Conservation (phyloP, 2,113 vertebrate genomes). For the Chaenocephalus aceratus region DNA sequence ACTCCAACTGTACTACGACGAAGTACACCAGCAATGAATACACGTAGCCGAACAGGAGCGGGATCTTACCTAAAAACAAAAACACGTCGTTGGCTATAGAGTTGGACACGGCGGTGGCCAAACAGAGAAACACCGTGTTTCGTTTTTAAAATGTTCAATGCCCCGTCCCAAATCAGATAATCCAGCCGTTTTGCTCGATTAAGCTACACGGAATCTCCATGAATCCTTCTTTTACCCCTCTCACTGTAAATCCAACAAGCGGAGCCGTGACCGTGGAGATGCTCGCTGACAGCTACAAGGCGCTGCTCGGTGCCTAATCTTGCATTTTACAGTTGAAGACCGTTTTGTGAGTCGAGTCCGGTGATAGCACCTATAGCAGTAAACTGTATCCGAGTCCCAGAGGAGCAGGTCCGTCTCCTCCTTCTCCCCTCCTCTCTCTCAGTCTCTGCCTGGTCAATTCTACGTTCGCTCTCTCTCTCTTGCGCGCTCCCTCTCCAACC, state of each 20-base stretch:
- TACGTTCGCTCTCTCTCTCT: slow-evolving; percentile 11
- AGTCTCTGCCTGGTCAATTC: slow-evolving; percentile 58
- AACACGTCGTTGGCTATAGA: slow-evolving; percentile 9
- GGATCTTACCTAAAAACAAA: slow-evolving; percentile 62
- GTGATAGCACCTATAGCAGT: slow-evolving; percentile 58
- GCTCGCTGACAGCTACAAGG: slow-evolving; percentile 44
- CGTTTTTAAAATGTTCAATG: slow-evolving; percentile 9
- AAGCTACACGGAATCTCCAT: slow-evolving; percentile 58
- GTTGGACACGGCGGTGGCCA: slow-evolving; percentile 4
- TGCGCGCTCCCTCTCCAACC: slow-evolving; percentile 45
- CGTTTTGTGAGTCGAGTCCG: slow-evolving; percentile 58
- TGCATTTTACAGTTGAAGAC: slow-evolving; percentile 62
- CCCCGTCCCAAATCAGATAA: slow-evolving; percentile 71
- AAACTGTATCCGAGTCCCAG: slow-evolving; percentile 67
- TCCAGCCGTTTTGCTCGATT: slow-evolving; percentile 63
- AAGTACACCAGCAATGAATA: neutral
- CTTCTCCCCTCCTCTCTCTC: slow-evolving; percentile 62
- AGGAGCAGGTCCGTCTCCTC: slow-evolving; percentile 81
- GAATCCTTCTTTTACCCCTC: slow-evolving; percentile 40
- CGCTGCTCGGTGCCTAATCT: slow-evolving; percentile 40
- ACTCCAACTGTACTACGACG: neutral
- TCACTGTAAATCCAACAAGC: slow-evolving; percentile 69
- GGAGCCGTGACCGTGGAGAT: slow-evolving; percentile 38
- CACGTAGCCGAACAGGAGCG: slow-evolving; percentile 14
- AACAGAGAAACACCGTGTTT: neutral